These are phyloP conservation scores for Myotis planiceps DNA, from an alignment of 2,797 vertebrate species.

Conservation along the genomic window DNA sequence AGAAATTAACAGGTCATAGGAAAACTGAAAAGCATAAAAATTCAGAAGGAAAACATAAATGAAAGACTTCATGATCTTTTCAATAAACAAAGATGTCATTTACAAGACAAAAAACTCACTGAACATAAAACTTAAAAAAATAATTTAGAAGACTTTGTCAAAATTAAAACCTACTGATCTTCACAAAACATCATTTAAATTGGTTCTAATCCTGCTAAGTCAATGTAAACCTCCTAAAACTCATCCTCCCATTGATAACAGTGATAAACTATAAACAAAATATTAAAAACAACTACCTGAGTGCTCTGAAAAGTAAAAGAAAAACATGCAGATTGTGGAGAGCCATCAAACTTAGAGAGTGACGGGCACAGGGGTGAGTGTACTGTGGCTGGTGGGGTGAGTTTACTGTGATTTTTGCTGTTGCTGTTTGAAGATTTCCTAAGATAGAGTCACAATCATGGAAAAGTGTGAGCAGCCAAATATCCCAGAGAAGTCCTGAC, in stretches of 20 bases:
- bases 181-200: not conserved
- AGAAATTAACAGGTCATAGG: not conserved
- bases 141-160: not conserved
- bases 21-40: not conserved
- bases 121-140: not conserved
- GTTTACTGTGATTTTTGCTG: not conserved
- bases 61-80: not conserved
- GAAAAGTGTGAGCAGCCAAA: not conserved
- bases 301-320: not conserved
- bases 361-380: not conserved
- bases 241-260: not conserved
- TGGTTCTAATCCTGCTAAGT: not conserved
- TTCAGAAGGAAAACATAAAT: not conserved
- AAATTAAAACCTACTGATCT: not conserved
- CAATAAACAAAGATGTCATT: not conserved
- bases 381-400: not conserved
- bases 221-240: not conserved
- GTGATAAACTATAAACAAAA: not conserved
- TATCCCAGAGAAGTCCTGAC: not conserved
- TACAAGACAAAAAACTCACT: not conserved
- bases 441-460: not conserved
- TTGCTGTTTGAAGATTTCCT: not conserved
- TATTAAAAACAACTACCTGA: not conserved
- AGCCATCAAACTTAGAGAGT: not conserved
- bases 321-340: not conserved